Base-by-base conservation (phyloP, 2,888 invertebrate genomes). In the Scaptomyza caliginosa region DNA sequence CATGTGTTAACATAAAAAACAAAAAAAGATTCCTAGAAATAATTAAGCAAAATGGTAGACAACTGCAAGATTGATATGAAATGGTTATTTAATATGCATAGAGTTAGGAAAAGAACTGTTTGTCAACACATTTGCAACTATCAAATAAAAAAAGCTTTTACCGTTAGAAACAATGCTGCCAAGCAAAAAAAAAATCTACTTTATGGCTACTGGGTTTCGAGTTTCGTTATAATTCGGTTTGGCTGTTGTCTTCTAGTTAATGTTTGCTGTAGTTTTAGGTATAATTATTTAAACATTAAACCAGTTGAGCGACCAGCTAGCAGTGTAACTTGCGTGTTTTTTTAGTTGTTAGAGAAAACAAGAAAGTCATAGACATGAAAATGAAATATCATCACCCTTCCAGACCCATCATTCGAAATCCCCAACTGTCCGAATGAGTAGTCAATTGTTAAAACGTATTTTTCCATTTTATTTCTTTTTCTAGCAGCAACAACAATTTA, bases 271-370 rank as follows among this genome's bases (percentile, higher is more conserved):
- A 72, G 63, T 74, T 74, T 80, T 71, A 59, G 51, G 63, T 72
- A 74, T 86, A 87, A 87, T 84, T 84, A 84, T 87, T 84, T 86
- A 75, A 86, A 67, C 88, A 84, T 84, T 87, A 84, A 82, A 86
- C 81, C 74, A 65, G 86, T 80, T 58, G 56, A 62, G 60, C 58
- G 43, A 28, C 32, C 45, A 71, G 54, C 63, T 62, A 51, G 30
- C 46, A 52, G 39, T 55, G 54, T 43, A 75, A 38, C 32, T 43
- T 24, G 39, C 21, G 13, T 38, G 39, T 50, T 36, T 48, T 50
- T 38, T 54, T 55, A n/a, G n/a, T n/a, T 66, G 49, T 40, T 58
- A 63, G 77, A 50, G 85, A 86, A 86, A 82, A 81, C 69, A 73
- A 75, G 78, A 77, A 84, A 80, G 71, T 64, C 77, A 72, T 57